Base-by-base conservation (phyloP, 2,888 invertebrate genomes). In the Zele albiditarsus region DNA sequence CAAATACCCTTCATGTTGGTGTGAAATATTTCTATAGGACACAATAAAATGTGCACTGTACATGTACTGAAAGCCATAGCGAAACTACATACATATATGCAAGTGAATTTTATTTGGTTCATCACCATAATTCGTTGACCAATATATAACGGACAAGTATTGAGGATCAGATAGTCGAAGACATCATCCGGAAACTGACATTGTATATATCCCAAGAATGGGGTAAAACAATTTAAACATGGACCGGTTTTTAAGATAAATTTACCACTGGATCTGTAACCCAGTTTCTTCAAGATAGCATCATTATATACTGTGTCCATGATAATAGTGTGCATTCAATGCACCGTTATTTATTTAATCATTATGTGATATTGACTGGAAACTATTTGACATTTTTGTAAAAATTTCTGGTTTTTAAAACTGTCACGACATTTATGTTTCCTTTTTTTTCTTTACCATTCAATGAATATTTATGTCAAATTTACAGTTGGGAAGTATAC, bases 231-330 rank as follows among this genome's bases (percentile, higher is more conserved):
- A 67, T 46, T 3, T 16, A 67, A 10, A 23, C 16, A 27, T 42
- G 46, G 70, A 74, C 74, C 70, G 74, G 74, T 74, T 70, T 74
- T 70, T 46, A 28, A 57, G 33, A 49, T 53, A 25, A 68, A 53
- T 33, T 46, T n/a, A 27, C 33, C 31, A 31, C 8, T 69, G 57
- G 20, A 33, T 31, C 57, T 28, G 23, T 69, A 69, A 28, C 57
- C 53, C 31, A 27, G 27, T 57, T 69, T 20, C 33, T 16, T 28
- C 23, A 20, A 10, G n/a, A 33, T 57, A 53, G 20, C 14, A 69
- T 16, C n/a, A 16, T 23, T 23, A 57, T 8, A 46, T 27, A 23
- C 23, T 20, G 12, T 28, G 3, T 57, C 53, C 57, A 57, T 69
- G 5, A 20, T n/a, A 28, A 33, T n/a, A 31, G 31, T 49, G 28